phyloP scores from a whole-genome alignment of 2,888 invertebrate genomes.

The Drosophila suboccidentalis region DNA sequence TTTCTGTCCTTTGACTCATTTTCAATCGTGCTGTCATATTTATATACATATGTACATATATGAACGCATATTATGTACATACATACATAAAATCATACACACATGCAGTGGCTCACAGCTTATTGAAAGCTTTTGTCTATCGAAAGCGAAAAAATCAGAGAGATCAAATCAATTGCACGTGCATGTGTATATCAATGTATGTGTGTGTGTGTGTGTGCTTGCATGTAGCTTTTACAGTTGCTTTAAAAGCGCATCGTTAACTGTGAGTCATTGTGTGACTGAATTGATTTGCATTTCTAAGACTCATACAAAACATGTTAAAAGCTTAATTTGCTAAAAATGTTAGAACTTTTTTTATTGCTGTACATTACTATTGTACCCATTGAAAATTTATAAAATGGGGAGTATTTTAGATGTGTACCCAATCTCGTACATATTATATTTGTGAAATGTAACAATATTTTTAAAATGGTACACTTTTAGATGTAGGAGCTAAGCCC shows the following conservation, averaged over 20 bases:
- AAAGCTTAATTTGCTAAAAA: neutral
- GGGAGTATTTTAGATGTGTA: neutral
- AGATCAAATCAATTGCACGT: neutral
- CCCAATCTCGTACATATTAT: neutral
- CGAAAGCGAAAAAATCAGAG: neutral
- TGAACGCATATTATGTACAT: neutral
- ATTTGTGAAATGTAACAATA: neutral
- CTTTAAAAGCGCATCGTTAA: neutral
- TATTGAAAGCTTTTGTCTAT: neutral
- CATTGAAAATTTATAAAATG: neutral
- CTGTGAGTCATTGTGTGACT: neutral
- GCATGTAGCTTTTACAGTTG: too few species aligned
- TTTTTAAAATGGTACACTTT: neutral
- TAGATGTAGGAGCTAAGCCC: too few species aligned
- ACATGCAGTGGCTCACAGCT: neutral
- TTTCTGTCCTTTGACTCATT: neutral
- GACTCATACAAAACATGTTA: neutral
- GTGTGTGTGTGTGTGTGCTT: neutral
- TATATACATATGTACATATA: neutral
- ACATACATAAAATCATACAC: neutral
- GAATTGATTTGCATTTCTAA: neutral
- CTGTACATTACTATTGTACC: neutral
- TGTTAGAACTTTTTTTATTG: neutral
- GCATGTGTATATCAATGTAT: neutral
- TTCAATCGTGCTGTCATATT: neutral